A percentile compares a stretch with the other conserved stretches of the same genome.
Evolutionary conservation across 2,888 invertebrate species (phyloP).

Genomic region (Aspidapion aeneum): DNA sequence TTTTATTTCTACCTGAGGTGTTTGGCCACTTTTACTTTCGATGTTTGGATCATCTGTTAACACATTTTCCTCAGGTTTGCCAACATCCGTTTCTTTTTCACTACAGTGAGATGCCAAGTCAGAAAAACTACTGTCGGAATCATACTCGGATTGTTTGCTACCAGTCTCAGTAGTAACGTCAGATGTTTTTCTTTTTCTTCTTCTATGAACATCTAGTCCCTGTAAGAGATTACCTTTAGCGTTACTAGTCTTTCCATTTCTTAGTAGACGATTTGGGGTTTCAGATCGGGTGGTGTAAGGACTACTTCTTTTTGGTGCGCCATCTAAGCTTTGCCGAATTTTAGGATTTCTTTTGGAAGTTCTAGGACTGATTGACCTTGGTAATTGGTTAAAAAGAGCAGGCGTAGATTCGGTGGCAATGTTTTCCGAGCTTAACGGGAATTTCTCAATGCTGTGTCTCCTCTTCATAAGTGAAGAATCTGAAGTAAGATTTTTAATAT

Average conservation of each 20-base stretch:
- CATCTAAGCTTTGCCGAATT: slow-evolving; percentile 38
- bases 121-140: slow-evolving; percentile 61
- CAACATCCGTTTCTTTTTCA: slow-evolving; percentile 28
- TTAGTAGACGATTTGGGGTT: slow-evolving; percentile 55
- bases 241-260: slow-evolving; percentile 63
- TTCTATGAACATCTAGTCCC: slow-evolving; percentile 53
- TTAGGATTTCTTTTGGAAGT: slow-evolving; percentile 35
- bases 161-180: slow-evolving; percentile 58
- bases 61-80: slow-evolving; percentile 10
- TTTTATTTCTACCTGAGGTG: slow-evolving; percentile 12
- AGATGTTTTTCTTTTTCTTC: slow-evolving; percentile 55
- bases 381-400: slow-evolving; percentile 35
- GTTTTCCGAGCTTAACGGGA: slow-evolving; percentile 34
- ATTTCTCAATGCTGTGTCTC: slow-evolving; percentile 47
- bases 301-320: slow-evolving; percentile 40
- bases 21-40: slow-evolving; percentile 8
- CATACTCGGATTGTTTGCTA: slow-evolving; percentile 59
- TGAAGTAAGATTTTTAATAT: slow-evolving; percentile 40
- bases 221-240: slow-evolving; percentile 56
- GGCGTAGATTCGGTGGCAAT: slow-evolving; percentile 17
- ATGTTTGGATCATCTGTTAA: slow-evolving; percentile 16
- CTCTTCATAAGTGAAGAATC: slow-evolving; percentile 35
- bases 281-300: slow-evolving; percentile 62
- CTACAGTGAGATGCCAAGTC: slow-evolving; percentile 48
- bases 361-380: slow-evolving; percentile 39